Conservation (phyloP, 2,797 vertebrate genomes). For the Balearica regulorum region DNA sequence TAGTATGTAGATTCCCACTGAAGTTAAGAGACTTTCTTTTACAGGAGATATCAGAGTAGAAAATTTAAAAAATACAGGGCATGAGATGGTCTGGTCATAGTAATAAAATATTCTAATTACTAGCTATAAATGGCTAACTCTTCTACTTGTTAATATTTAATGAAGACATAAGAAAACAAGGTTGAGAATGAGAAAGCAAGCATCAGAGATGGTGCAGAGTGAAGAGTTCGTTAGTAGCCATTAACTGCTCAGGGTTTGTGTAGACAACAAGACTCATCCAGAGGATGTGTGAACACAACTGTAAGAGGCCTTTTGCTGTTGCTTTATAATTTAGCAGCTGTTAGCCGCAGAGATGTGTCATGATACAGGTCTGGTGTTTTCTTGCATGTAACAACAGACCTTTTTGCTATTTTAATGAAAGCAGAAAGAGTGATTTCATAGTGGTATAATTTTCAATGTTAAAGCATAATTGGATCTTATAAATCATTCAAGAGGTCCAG, state of each 20-base stretch:
- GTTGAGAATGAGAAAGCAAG: background rate
- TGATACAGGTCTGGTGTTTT: background rate
- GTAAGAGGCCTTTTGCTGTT: background rate
- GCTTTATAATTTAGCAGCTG: background rate
- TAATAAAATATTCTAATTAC: background rate
- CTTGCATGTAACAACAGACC: background rate
- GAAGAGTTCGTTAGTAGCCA: background rate
- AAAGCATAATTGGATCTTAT: background rate
- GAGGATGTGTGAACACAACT: background rate
- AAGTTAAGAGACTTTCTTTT: background rate
- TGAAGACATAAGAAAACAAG: background rate
- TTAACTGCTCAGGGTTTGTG: background rate
- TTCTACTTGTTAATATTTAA: conserved; percentile 20
- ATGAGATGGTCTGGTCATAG: background rate
- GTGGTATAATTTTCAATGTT: background rate
- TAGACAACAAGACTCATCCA: background rate
- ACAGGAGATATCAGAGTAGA: background rate
- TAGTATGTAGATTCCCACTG: background rate
- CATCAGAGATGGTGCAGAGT: background rate
- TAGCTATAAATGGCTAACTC: background rate
- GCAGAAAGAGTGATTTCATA: background rate
- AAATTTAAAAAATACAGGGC: background rate
- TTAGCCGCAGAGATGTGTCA: background rate
- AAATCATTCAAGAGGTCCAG: background rate
- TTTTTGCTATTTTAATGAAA: background rate